Percentiles rank a stretch among this genome's conserved stretches.
Conservation (phyloP, 30 jellyfish, hydroid and myxozoan genomes). For the Chrysaora quinquecirrha region DNA sequence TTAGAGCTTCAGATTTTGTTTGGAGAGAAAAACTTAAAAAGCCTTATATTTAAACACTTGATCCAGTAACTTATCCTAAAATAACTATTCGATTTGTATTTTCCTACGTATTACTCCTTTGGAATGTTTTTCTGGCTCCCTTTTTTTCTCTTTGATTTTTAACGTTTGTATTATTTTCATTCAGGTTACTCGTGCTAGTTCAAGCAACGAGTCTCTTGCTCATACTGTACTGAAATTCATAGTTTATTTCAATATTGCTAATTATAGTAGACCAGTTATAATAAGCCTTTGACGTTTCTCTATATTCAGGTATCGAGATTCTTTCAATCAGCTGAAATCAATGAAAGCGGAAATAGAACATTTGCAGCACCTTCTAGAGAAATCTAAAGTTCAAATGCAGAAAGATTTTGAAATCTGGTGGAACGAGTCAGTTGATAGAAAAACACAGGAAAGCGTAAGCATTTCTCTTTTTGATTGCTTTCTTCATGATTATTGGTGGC, state of each 20-base stretch:
- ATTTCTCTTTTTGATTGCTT: no score
- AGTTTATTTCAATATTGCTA: no score
- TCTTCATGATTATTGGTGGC: no score
- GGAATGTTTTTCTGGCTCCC: background rate
- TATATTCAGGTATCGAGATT: slow-evolving; percentile 72
- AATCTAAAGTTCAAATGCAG: slow-evolving; percentile 88
- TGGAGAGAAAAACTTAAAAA: background rate
- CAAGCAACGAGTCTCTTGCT: no score
- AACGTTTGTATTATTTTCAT: no score
- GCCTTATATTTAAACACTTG: background rate
- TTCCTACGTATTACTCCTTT: background rate
- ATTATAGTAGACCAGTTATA: no score
- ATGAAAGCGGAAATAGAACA: slow-evolving; percentile 96
- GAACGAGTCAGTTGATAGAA: slow-evolving; percentile 61
- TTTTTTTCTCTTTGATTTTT: no score
- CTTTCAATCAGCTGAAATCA: slow-evolving; percentile 80
- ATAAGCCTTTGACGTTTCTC: no score
- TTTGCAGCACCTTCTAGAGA: slow-evolving; percentile 92
- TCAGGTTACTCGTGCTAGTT: no score
- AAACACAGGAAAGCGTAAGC: slow-evolving; percentile 13
- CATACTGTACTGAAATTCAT: no score
- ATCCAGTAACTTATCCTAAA: background rate
- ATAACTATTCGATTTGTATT: background rate
- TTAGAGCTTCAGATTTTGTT: background rate
- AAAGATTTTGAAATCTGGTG: slow-evolving; percentile 96